phyloP scores from a whole-genome alignment of 2,113 vertebrate genomes.

The Dicentrarchus labrax region DNA sequence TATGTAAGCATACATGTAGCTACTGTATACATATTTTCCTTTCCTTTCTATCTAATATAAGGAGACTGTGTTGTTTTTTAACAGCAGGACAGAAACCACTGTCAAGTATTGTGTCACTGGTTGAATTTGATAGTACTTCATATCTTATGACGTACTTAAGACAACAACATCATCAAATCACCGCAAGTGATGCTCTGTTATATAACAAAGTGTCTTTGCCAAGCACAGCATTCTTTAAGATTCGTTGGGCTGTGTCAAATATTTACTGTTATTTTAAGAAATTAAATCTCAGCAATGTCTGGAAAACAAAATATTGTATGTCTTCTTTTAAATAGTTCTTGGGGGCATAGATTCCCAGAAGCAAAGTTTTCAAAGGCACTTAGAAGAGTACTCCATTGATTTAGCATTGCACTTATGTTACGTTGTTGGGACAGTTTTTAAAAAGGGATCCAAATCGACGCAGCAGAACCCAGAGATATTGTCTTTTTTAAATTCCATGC shows the following conservation, averaged over 20 bases:
- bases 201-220: conserved; percentile 27
- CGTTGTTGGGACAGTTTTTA: background rate
- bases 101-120: background rate
- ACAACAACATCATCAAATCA: background rate
- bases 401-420: background rate
- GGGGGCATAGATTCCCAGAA: background rate
- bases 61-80: background rate
- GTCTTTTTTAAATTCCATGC: background rate
- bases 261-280: conserved; percentile 34
- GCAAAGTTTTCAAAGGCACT: background rate
- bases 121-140: background rate
- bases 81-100: background rate
- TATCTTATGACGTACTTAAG: background rate
- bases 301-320: background rate
- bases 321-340: background rate
- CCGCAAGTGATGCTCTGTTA: conserved; percentile 14
- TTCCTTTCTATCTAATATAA: background rate
- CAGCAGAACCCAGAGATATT: background rate
- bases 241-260: conserved; percentile 4
- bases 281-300: conserved; percentile 28
- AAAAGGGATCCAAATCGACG: background rate
- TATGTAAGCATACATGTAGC: background rate
- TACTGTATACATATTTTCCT: background rate
- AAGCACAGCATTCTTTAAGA: conserved; percentile 29
- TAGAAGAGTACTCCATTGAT: too few relatives aligned